phyloP scores from a whole-genome alignment of 2,888 invertebrate species.

The Amphiduros pacificus region DNA sequence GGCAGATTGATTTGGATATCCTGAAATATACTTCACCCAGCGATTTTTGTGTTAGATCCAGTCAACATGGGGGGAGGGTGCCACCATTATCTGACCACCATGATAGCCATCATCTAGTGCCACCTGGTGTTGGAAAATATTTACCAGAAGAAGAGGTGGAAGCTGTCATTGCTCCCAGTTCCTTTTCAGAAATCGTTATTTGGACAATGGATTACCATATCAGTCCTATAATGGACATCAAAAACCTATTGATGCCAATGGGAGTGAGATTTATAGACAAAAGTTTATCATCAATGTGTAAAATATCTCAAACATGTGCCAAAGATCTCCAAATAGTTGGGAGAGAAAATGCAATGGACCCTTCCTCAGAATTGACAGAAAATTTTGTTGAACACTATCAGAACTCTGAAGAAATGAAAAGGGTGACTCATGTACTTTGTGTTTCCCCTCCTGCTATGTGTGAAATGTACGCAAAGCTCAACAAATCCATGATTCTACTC shows the following conservation, averaged over 20 bases:
- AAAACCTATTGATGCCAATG: background rate
- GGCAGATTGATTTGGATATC: slow-evolving; percentile 4
- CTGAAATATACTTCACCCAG: background rate
- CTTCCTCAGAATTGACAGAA: background rate
- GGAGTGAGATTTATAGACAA: background rate
- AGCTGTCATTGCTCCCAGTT: background rate
- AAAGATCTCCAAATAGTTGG: background rate
- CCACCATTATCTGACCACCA: too few relatives aligned
- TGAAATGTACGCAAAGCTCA: slow-evolving; percentile 6
- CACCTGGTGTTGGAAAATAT: background rate
- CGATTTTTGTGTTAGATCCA: background rate
- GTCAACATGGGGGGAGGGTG: too few relatives aligned
- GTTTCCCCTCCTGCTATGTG: slow-evolving; percentile 10
- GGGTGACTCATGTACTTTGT: slow-evolving; percentile 10
- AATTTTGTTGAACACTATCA: background rate
- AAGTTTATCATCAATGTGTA: background rate
- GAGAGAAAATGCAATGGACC: background rate
- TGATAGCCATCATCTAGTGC: too few relatives aligned
- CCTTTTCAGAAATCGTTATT: background rate
- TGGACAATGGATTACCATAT: slow-evolving; percentile 15
- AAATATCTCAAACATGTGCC: background rate
- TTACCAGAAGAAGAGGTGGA: background rate
- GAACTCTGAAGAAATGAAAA: background rate
- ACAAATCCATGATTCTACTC: slow-evolving; percentile 11
- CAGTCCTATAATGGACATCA: slow-evolving; percentile 1